Percentiles rank a stretch among this genome's conserved stretches.
These are phyloP conservation scores for Hydractinia symbiolongicarpus DNA, from an alignment of 30 jellyfish, hydroid and myxozoan genomes.

Conservation along the genomic window DNA sequence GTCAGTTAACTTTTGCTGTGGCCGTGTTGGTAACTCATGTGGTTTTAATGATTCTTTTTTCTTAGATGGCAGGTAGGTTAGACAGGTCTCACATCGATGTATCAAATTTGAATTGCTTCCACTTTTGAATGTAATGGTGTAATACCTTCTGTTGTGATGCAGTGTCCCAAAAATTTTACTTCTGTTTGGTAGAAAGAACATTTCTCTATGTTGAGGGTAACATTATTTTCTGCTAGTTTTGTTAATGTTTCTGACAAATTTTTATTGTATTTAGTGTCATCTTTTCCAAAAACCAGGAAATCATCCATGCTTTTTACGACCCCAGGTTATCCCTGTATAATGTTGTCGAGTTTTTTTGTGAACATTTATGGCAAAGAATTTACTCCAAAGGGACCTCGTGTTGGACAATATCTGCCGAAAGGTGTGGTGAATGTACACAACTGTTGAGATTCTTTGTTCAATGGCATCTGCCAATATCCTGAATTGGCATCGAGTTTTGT, in stretches of 20 bases:
- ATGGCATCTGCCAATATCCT: constrained; percentile 56
- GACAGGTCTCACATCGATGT: no score
- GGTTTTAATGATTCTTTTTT: no score
- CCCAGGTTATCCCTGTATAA: constrained; percentile 23
- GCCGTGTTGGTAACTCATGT: no score
- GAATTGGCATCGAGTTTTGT: constrained; percentile 54
- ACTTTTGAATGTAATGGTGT: constrained; percentile 21
- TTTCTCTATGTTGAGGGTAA: constrained; percentile 36
- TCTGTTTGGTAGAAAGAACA: constrained; percentile 38
- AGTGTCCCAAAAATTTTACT: constrained; percentile 40
- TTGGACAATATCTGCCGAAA: constrained; percentile 43
- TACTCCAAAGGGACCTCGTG: constrained; percentile 41
- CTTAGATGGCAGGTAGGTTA: no score
- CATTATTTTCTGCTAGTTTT: constrained; percentile 2
- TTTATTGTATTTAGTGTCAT: constrained; percentile 30
- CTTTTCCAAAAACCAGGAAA: constrained; percentile 31
- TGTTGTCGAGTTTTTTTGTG: constrained; percentile 8
- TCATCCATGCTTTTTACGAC: constrained; percentile 28
- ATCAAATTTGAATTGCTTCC: constrained; percentile 23
- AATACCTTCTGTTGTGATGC: constrained; percentile 28
- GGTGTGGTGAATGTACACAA: constrained; percentile 56
- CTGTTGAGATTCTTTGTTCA: constrained; percentile 21
- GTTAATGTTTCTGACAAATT: background rate
- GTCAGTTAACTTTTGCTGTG: no score
- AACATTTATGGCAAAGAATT: constrained; percentile 34